Base-by-base conservation (phyloP, 2,888 invertebrate species). In the Chydorus sphaericus region DNA sequence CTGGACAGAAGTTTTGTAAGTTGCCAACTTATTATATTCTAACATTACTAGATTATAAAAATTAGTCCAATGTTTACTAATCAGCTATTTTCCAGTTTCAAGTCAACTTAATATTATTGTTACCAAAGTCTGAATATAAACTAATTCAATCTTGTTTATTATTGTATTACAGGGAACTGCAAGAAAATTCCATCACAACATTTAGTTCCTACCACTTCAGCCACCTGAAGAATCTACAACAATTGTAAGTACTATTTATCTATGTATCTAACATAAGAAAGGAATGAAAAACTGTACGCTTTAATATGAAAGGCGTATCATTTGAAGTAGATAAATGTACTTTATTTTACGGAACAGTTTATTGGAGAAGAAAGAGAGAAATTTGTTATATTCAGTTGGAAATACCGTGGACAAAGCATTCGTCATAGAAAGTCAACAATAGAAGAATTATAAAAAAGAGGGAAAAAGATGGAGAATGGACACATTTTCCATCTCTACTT, bases 1-100 rank as follows among this genome's bases (percentile, higher is more conserved):
- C 71, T 85, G 85, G 83, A 81, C 82, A 69, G 77, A 79, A 72
- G 76, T 77, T 67, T 75, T 87, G 80, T 85, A 80, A 80, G 77
- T 76, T 66, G 53, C 53, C 56, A 28, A 31, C 18, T 54, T 54
- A 6, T 3, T 11, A 14, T 16, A 48, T 18, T 30, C n/a, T n/a
- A 7, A 23, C 31, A 26, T 33, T 52, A 18, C 31, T 38, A 38
- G 26, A 23, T 23, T 53, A 16, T 53, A n/a, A n/a, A n/a, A n/a
- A n/a, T n/a, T n/a, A n/a, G n/a, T n/a, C n/a, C n/a, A n/a, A n/a
- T n/a, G n/a, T n/a, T n/a, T n/a, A n/a, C n/a, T n/a, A n/a, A n/a
- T n/a, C n/a, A n/a, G n/a, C n/a, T n/a, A n/a, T n/a, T n/a, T n/a
- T n/a, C n/a, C n/a, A n/a, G n/a, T n/a, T n/a, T n/a, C n/a, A n/a